A percentile compares a stretch with the other conserved stretches of the same genome.
Evolutionary conservation across 2,113 vertebrate genomes (phyloP).

Genomic region (Sorex fumeus): DNA sequence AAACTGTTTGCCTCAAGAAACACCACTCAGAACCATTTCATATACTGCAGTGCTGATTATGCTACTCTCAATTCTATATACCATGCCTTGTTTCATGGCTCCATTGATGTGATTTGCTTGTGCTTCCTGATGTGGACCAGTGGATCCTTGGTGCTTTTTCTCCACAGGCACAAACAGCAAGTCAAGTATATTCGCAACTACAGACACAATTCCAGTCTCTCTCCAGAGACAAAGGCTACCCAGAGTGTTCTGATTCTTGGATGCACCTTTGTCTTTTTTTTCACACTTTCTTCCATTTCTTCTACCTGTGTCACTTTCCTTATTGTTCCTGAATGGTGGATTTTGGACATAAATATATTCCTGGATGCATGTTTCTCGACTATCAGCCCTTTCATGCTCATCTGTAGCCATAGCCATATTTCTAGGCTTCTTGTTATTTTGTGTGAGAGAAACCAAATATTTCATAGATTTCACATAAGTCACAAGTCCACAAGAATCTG

Average conservation of each 20-base stretch:
- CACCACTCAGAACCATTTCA: background rate
- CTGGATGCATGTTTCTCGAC: background rate
- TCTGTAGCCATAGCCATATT: background rate
- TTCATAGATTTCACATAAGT: background rate
- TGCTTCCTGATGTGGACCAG: background rate
- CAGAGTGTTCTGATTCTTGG: background rate
- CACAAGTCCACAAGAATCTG: background rate
- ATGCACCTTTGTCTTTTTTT: background rate
- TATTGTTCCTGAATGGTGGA: background rate
- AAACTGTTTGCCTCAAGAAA: background rate
- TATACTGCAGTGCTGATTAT: background rate
- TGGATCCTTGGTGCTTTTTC: background rate
- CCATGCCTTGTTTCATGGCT: background rate
- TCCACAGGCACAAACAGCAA: background rate
- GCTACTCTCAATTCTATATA: background rate
- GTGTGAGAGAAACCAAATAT: background rate
- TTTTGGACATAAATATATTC: background rate
- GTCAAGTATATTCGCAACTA: background rate
- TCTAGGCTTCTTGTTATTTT: background rate
- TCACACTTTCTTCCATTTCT: background rate
- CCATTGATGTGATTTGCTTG: background rate
- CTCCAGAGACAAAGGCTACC: constrained; percentile 17
- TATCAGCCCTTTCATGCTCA: background rate
- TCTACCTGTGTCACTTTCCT: background rate
- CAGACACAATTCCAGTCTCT: background rate